Percentiles rank a stretch among this genome's conserved stretches.
Conservation (phyloP, 2,797 vertebrate genomes). For the Choloepus didactylus region DNA sequence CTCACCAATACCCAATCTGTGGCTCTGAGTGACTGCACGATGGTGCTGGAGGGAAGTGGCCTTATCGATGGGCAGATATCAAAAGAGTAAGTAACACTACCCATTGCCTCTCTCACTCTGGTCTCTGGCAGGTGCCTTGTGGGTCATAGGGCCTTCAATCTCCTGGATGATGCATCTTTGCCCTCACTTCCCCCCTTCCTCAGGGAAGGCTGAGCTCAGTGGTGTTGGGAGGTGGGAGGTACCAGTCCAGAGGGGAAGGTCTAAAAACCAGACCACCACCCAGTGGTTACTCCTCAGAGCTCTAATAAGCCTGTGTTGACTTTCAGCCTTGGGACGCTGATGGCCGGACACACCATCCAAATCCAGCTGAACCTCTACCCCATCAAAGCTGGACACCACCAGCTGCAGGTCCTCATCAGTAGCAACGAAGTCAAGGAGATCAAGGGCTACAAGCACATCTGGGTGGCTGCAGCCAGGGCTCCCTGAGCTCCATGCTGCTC, state of each 20-base stretch:
- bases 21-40: constrained; percentile 59
- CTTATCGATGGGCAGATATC: constrained; percentile 69
- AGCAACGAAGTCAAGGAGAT: constrained; percentile 82
- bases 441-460: constrained; percentile 82
- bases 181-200: background rate
- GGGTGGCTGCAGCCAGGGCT: constrained; percentile 53
- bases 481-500: background rate
- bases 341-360: constrained; percentile 67
- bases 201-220: background rate
- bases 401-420: constrained; percentile 84
- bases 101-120: background rate
- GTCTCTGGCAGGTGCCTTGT: background rate
- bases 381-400: constrained; percentile 78
- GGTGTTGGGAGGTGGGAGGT: background rate
- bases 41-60: constrained; percentile 82
- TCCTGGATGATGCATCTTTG: background rate
- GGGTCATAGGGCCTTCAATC: background rate
- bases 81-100: constrained; percentile 69
- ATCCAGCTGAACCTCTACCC: constrained; percentile 80
- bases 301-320: constrained; percentile 4
- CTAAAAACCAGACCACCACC: background rate
- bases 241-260: background rate
- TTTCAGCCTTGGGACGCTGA: constrained; percentile 81
- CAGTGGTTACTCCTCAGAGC: background rate
- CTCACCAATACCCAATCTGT: constrained; percentile 73